These are phyloP conservation scores for Nasua narica DNA, from an alignment of 2,797 vertebrate species.

Conservation along the genomic window DNA sequence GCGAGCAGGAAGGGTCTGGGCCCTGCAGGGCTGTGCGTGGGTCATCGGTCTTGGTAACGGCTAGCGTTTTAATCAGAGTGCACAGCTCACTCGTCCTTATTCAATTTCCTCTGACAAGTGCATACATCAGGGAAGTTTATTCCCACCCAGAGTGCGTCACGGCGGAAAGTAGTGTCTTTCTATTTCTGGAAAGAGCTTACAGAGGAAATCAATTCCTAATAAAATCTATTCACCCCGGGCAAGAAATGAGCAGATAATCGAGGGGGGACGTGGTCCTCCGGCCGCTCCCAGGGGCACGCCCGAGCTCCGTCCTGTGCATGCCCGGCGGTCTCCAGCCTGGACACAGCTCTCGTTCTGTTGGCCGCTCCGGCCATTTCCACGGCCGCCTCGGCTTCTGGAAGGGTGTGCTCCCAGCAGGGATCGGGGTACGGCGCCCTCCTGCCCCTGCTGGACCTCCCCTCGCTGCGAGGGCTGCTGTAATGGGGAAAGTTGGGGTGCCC, in stretches of 20 bases:
- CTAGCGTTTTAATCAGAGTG: neutral
- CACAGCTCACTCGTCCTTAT: constrained; percentile 34
- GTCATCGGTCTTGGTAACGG: neutral
- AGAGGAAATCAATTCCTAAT: constrained; percentile 28
- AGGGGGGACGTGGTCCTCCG: constrained; percentile 22
- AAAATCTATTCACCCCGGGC: neutral
- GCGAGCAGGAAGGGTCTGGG: fast-evolving
- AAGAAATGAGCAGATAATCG: constrained; percentile 26
- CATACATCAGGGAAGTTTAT: constrained; percentile 43
- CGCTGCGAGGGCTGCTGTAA: neutral
- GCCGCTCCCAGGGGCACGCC: neutral
- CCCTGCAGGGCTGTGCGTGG: neutral
- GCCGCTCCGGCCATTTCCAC: neutral
- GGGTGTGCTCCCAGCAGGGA: neutral
- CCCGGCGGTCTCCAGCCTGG: fast-evolving
- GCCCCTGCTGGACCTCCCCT: neutral
- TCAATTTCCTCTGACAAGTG: constrained; percentile 20
- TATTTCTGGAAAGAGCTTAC: constrained; percentile 59
- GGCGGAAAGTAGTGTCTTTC: constrained; percentile 7
- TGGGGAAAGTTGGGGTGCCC: neutral
- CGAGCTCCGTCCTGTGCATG: neutral
- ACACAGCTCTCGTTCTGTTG: fast-evolving
- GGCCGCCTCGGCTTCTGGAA: neutral
- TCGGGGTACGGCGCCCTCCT: neutral
- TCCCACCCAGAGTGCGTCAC: fast-evolving